Evolutionary conservation across 2,888 invertebrate species (phyloP).

Genomic region (Prenolepis imparis): DNA sequence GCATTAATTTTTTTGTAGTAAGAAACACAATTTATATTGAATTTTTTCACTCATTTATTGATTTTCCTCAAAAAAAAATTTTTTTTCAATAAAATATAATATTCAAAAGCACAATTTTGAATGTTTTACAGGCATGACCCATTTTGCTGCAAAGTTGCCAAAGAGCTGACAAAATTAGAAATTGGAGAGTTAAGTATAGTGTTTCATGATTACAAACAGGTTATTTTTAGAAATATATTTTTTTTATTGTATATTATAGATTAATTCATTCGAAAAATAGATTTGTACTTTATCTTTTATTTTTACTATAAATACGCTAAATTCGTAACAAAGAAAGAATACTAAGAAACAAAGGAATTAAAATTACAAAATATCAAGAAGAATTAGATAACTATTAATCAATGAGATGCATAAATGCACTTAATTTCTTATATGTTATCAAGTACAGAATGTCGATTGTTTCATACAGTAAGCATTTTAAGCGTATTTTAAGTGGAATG

Average conservation of each 20-base stretch:
- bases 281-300: conserved; percentile 10
- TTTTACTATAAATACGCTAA: conserved; percentile 15
- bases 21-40: not conserved
- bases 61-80: not conserved
- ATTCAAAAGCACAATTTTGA: not conserved
- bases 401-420: not conserved
- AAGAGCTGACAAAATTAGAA: conserved; percentile 75
- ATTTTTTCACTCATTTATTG: not conserved
- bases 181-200: conserved; percentile 52
- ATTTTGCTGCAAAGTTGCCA: conserved; percentile 83
- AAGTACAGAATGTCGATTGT: conserved; percentile 3
- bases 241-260: conserved; percentile 54
- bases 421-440: conserved; percentile 6
- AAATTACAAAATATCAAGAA: conserved; percentile 1
- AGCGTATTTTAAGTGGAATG: conserved; percentile 15
- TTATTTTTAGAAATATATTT: conserved; percentile 63
- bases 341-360: not conserved
- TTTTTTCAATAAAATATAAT: not conserved
- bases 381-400: conserved; percentile 1
- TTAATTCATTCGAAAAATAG: conserved; percentile 21
- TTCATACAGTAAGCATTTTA: conserved; percentile 17
- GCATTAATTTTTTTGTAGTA: not conserved
- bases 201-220: conserved; percentile 51
- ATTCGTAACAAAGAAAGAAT: not conserved
- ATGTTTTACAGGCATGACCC: conserved; percentile 63